phyloP scores from a whole-genome alignment of 2,113 vertebrate species.

The Scomber scombrus region DNA sequence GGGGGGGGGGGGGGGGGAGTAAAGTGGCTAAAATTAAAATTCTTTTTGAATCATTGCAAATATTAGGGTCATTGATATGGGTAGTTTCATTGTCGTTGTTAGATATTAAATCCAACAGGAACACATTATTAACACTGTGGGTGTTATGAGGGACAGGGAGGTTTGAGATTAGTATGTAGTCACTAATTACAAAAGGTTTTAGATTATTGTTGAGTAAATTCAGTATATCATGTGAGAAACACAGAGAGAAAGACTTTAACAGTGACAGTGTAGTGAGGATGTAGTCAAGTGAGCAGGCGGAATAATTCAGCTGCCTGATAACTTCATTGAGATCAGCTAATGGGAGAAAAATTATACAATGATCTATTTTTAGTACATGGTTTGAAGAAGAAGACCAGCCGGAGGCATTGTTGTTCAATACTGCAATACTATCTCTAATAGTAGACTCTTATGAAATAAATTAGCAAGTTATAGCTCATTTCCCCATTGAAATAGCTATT shows the following conservation, averaged over 20 bases:
- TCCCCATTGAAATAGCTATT: neutral
- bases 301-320: conserved; percentile 5
- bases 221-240: neutral
- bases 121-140: neutral
- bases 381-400: conserved; percentile 3
- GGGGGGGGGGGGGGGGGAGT: no score
- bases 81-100: no score
- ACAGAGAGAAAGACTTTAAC: no score
- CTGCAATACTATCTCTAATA: conserved; percentile 12
- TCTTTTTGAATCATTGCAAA: no score
- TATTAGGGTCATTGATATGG: no score
- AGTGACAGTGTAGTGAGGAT: neutral
- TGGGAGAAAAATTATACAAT: conserved; percentile 9
- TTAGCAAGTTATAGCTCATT: neutral
- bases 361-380: conserved; percentile 20
- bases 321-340: conserved; percentile 9
- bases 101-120: no score
- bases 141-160: neutral
- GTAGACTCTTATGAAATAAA: neutral
- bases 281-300: neutral
- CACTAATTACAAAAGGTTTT: no score
- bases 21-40: no score
- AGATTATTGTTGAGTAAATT: no score
- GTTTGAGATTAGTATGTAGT: no score
- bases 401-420: conserved; percentile 12